These are phyloP conservation scores for Lophotriccus pileatus DNA, from an alignment of 2,797 vertebrate genomes.

Conservation along the genomic window DNA sequence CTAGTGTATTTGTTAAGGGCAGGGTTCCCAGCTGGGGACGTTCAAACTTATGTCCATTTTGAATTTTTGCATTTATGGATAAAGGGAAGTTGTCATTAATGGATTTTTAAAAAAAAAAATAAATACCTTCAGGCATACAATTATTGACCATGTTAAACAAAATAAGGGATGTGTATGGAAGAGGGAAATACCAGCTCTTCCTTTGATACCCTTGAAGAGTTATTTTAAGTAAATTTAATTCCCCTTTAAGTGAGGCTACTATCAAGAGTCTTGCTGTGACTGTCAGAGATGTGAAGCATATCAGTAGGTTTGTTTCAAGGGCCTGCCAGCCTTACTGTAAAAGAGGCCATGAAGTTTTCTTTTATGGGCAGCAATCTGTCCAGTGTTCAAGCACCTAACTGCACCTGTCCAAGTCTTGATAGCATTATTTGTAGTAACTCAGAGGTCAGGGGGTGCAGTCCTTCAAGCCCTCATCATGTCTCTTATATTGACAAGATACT, in stretches of 20 bases:
- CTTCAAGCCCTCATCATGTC: background rate
- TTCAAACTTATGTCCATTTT: conserved; percentile 76
- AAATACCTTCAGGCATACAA: conserved; percentile 22
- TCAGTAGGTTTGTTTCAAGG: background rate
- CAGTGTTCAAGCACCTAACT: background rate
- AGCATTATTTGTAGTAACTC: background rate
- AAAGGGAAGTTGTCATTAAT: conserved; percentile 51
- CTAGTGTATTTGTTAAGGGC: conserved; percentile 77
- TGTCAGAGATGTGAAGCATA: background rate
- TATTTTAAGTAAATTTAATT: conserved; percentile 21
- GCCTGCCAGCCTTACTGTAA: background rate
- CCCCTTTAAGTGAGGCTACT: background rate
- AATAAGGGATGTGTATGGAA: background rate
- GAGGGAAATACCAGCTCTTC: background rate
- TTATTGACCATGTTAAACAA: background rate
- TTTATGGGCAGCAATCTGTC: background rate
- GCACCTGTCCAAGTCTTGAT: background rate
- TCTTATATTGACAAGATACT: background rate
- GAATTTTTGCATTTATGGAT: conserved; percentile 69
- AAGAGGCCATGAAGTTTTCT: background rate
- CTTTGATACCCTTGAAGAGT: background rate
- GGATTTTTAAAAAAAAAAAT: background rate
- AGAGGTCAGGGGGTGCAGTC: background rate
- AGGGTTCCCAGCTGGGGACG: conserved; percentile 72
- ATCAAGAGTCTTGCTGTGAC: background rate